A percentile compares a stretch with the other conserved stretches of the same genome.
These are phyloP conservation scores for Amphiprion clarkii DNA, from an alignment of 2,797 vertebrate genomes.

Conservation along the genomic window DNA sequence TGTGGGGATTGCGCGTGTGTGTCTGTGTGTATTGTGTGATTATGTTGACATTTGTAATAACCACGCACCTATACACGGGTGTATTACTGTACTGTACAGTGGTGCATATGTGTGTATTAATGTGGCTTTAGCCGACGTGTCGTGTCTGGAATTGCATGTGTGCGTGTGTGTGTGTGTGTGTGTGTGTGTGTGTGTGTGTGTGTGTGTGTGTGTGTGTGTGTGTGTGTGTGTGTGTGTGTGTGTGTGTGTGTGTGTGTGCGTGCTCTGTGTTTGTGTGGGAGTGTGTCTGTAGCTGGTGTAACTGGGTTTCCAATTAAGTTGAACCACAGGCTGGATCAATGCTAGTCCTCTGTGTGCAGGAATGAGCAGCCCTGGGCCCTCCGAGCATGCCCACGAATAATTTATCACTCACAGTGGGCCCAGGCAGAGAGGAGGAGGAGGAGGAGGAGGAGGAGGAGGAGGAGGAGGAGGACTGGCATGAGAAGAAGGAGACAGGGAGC, in stretches of 20 bases:
- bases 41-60: constrained; percentile 58
- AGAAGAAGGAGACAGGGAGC: constrained; percentile 61
- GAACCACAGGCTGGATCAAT: constrained; percentile 87
- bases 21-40: constrained; percentile 50
- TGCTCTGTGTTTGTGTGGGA: constrained; percentile 64
- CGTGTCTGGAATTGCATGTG: constrained; percentile 19
- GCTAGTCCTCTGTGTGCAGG: constrained; percentile 83
- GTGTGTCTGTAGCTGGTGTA: constrained; percentile 84
- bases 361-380: constrained; percentile 87
- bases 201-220: constrained; percentile 77
- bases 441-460: constrained; percentile 26
- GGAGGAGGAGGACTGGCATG: constrained; percentile 40
- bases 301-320: constrained; percentile 88
- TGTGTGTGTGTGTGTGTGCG: constrained; percentile 39
- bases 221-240: constrained; percentile 38
- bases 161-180: background rate
- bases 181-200: constrained; percentile 44
- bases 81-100: constrained; percentile 40
- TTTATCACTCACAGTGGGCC: constrained; percentile 85
- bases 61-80: constrained; percentile 34
- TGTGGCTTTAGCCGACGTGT: constrained; percentile 45
- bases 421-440: constrained; percentile 64
- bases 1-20: constrained; percentile 16
- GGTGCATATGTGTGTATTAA: constrained; percentile 52
- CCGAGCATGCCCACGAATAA: constrained; percentile 86